Percentiles rank a stretch among this genome's conserved stretches.
phyloP scores from a whole-genome alignment of 2,113 vertebrate genomes.

The Microtus oregoni region DNA sequence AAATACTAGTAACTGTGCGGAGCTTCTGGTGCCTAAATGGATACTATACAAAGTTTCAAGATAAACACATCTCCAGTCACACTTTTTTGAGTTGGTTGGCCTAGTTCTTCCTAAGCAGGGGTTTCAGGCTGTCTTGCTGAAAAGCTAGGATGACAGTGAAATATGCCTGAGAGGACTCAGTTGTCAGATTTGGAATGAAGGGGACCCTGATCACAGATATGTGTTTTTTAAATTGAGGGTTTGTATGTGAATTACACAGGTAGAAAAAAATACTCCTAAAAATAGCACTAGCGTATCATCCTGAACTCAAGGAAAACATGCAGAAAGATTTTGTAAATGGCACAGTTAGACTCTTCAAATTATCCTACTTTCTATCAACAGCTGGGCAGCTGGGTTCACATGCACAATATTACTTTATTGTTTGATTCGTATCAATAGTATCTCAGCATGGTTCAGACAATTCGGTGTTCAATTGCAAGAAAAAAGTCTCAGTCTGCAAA shows the following conservation, averaged over 20 bases:
- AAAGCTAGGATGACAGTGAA: background rate
- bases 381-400: constrained; percentile 66
- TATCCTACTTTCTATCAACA: background rate
- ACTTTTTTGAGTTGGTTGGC: background rate
- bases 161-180: background rate
- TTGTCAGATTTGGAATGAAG: background rate
- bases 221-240: constrained; percentile 48
- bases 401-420: constrained; percentile 54
- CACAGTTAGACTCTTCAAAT: constrained; percentile 20
- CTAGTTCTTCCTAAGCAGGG: background rate
- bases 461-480: constrained; percentile 59
- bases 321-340: constrained; percentile 30
- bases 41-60: background rate
- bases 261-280: constrained; percentile 40
- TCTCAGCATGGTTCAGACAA: constrained; percentile 1
- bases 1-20: background rate
- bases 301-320: constrained; percentile 1
- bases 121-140: background rate
- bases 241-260: background rate
- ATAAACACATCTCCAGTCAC: background rate
- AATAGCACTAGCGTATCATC: constrained; percentile 17
- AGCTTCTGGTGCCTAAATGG: background rate
- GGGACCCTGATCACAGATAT: background rate
- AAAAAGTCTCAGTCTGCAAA: constrained; percentile 44
- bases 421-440: constrained; percentile 66